Evolutionary conservation across 2,113 vertebrate genomes (phyloP), one percentile per base, ranked within the genome.

Genomic region (Phrynosoma platyrhinos): DNA sequence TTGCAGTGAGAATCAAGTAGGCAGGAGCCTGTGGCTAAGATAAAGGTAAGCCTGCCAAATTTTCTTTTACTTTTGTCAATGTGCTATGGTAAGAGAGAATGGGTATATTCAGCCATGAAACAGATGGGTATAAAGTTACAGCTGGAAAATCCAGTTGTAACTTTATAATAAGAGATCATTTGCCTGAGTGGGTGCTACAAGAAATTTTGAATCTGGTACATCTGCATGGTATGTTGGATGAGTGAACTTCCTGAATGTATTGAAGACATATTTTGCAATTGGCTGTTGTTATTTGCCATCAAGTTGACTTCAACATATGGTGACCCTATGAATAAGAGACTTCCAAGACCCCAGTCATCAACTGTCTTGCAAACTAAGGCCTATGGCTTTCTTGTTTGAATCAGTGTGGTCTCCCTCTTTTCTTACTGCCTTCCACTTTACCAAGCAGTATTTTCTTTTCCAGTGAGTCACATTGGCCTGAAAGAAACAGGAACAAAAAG

Each of bases 111-210:
- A 0, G 0, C 20, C 47, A 40, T 23, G 32, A 36, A 53, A 55
- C 25, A 5, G 5, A 32, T 20, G 6, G 81, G 64, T 42, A 40
- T 88, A 12, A 5, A 7, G 12, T 69, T 20, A 58, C 71, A 68
- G 52, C 52, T 23, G 40, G 42, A 64, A 7, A 13, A 32, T 25
- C n/a, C 4, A 0, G 1, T 36, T 75, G 79, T 21, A 0, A 0
- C 7, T 83, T 23, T 36, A 76, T 20, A 1, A 30, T 40, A 27
- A 21, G 52, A 0, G 0, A 74, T 85, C 14, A 53, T 84, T 52
- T 84, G 75, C 10, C 52, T 47, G 0, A 42, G 72, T 86, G 82
- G 40, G 0, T 69, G 47, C 20, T 69, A 0, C 6, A 2, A 27
- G 71, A 0, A 0, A 0, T 0, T 47, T 1, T 62, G 18, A 14